Evolutionary conservation across 92 coral and sea anemone genomes (phyloP).

Genomic region (Montipora capitata): DNA sequence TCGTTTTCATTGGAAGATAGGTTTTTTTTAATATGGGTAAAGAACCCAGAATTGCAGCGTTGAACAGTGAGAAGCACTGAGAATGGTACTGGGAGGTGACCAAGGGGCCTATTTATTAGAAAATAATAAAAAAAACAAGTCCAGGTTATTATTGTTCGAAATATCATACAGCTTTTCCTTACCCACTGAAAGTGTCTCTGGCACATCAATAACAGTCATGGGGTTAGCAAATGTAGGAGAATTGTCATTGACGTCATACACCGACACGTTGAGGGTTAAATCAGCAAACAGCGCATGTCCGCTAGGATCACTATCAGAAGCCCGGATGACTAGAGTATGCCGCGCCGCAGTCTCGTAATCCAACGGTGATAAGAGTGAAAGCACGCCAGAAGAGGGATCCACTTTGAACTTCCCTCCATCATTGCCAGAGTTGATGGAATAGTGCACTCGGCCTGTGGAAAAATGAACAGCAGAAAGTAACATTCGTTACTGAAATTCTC

Average conservation of each 20-base stretch:
- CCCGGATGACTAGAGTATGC: constrained; percentile 72
- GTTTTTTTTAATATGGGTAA: too few relatives aligned
- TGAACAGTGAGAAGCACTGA: too few relatives aligned
- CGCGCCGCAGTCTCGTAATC: constrained; percentile 71
- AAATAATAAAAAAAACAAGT: neutral
- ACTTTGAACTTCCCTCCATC: constrained; percentile 59
- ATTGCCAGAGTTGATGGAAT: constrained; percentile 69
- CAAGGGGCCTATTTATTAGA: too few relatives aligned
- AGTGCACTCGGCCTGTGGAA: constrained; percentile 69
- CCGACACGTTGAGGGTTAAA: constrained; percentile 66
- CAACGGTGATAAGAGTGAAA: constrained; percentile 43
- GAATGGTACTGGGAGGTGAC: too few relatives aligned
- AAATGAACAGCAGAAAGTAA: neutral
- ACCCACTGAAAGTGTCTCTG: constrained; percentile 72
- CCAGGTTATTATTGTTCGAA: neutral
- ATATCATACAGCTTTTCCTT: constrained; percentile 2
- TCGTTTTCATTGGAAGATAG: too few relatives aligned
- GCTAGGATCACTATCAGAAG: constrained; percentile 70
- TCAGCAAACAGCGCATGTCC: constrained; percentile 56
- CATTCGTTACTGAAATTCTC: too few relatives aligned
- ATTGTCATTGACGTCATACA: constrained; percentile 81
- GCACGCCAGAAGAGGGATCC: constrained; percentile 57
- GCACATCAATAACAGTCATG: constrained; percentile 16
- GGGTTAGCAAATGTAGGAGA: constrained; percentile 57
- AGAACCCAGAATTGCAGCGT: too few relatives aligned